Percentiles rank a stretch among this genome's conserved stretches.
phyloP scores from a whole-genome alignment of 2,113 vertebrate species.

The Tetrax tetrax region DNA sequence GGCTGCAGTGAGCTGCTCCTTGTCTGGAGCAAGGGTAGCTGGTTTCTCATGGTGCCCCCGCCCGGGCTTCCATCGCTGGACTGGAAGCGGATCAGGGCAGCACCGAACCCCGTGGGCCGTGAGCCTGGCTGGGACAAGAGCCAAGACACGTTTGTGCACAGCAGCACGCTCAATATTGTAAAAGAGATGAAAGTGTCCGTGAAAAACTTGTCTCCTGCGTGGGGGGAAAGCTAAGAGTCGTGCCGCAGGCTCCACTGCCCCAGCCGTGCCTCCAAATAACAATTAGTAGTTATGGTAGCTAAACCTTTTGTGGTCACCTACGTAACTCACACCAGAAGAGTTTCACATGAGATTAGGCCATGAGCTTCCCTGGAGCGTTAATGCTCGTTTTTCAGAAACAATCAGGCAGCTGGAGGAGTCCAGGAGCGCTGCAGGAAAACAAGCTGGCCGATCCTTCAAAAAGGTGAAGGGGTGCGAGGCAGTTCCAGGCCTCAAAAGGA shows the following conservation, averaged over 20 bases:
- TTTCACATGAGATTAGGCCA: background rate
- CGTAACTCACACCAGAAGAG: background rate
- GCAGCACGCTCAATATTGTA: fast-evolving
- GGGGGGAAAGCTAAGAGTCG: background rate
- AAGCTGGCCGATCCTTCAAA: background rate
- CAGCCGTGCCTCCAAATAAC: background rate
- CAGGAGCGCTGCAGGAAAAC: background rate
- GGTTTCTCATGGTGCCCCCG: background rate
- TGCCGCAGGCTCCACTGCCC: background rate
- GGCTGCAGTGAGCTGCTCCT: background rate
- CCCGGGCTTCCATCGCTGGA: background rate
- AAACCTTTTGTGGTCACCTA: background rate
- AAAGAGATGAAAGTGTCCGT: background rate
- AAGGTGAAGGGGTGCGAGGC: background rate
- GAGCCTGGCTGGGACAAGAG: background rate
- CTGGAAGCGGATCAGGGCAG: background rate
- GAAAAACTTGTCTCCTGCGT: background rate
- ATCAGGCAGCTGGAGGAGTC: background rate
- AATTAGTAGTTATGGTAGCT: background rate
- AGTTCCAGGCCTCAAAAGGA: background rate
- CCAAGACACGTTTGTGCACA: background rate
- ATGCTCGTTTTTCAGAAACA: background rate
- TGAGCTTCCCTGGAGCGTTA: background rate
- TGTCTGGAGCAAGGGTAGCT: background rate
- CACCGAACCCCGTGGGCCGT: background rate